Percentiles rank a stretch among this genome's conserved stretches.
phyloP scores from a whole-genome alignment of 2,797 vertebrate genomes.

The Sphaeramia orbicularis region DNA sequence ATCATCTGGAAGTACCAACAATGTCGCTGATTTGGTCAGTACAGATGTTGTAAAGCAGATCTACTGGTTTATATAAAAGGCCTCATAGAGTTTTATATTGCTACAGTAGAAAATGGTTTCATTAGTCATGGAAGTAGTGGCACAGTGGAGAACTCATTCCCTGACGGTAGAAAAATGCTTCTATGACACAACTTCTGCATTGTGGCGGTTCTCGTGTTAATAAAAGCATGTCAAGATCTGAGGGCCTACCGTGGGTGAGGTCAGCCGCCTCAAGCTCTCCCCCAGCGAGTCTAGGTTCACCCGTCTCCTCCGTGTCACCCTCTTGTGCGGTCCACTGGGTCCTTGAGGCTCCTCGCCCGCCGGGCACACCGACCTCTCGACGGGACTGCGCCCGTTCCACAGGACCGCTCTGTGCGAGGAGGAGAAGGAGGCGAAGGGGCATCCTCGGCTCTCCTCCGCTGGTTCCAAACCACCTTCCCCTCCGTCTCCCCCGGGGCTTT shows the following conservation, averaged over 20 bases:
- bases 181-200: constrained; percentile 4
- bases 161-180: background rate
- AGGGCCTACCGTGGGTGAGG: constrained; percentile 92
- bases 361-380: constrained; percentile 79
- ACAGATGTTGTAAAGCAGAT: no score
- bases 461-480: constrained; percentile 74
- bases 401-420: constrained; percentile 87
- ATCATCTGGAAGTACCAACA: no score
- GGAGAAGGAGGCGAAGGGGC: constrained; percentile 75
- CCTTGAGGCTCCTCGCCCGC: constrained; percentile 66
- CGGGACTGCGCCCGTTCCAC: constrained; percentile 93
- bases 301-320: constrained; percentile 88
- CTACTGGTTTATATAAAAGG: no score
- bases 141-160: no score
- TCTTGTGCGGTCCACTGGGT: constrained; percentile 68
- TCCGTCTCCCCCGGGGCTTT: constrained; percentile 90
- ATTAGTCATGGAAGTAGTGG: no score
- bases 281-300: constrained; percentile 97
- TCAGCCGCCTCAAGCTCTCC: constrained; percentile 93
- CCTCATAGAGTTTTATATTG: no score
- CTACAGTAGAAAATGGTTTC: no score
- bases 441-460: constrained; percentile 76
- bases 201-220: no score
- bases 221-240: background rate
- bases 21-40: no score